Percentiles rank a stretch among this genome's conserved stretches.
These are phyloP conservation scores for Mythimna impura DNA, from an alignment of 2,888 invertebrate genomes.

Conservation along the genomic window DNA sequence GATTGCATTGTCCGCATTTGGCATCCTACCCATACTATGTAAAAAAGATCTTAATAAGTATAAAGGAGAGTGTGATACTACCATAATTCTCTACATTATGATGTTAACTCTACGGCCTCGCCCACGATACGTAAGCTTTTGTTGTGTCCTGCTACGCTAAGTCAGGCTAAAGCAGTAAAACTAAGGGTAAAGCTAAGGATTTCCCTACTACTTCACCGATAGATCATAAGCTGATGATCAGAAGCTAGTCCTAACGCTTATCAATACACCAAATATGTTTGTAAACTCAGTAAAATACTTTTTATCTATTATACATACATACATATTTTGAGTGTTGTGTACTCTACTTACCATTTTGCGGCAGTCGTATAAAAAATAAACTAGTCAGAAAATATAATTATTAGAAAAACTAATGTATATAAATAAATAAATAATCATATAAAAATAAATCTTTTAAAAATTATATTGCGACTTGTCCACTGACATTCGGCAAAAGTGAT, in stretches of 20 bases:
- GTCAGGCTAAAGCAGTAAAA: background rate
- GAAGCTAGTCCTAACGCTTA: background rate
- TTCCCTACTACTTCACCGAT: too few relatives aligned
- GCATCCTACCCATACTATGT: too few relatives aligned
- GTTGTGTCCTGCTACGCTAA: background rate
- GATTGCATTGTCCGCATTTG: too few relatives aligned
- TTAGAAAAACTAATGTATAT: background rate
- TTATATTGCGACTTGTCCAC: background rate
- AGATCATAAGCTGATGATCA: background rate
- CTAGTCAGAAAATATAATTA: background rate
- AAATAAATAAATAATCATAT: too few relatives aligned
- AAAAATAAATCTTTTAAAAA: background rate
- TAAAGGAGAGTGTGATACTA: background rate
- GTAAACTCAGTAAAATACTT: too few relatives aligned
- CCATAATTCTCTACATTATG: background rate
- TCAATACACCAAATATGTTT: background rate
- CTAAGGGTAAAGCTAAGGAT: background rate
- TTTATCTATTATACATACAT: too few relatives aligned
- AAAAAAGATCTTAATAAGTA: too few relatives aligned
- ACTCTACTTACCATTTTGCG: background rate
- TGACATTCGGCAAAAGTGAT: constrained; percentile 1
- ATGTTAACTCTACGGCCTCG: background rate
- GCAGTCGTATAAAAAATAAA: background rate
- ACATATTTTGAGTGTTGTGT: too few relatives aligned
- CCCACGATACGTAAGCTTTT: background rate